phyloP scores from a whole-genome alignment of 2,113 vertebrate genomes.

The Machaerirhynchus nigripectus region DNA sequence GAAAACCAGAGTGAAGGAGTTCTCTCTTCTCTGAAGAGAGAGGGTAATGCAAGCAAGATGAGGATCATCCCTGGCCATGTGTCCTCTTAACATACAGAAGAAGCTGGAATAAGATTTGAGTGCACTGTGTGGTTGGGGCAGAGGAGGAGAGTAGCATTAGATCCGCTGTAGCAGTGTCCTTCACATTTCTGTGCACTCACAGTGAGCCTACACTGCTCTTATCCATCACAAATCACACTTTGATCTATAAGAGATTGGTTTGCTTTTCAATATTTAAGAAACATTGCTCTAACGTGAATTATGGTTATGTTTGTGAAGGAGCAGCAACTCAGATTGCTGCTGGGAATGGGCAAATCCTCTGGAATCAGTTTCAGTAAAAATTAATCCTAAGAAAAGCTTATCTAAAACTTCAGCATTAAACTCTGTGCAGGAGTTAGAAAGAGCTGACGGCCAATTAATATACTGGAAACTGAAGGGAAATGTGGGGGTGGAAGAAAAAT shows the following conservation, averaged over 20 bases:
- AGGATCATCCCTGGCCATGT: background rate
- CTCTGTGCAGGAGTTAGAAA: background rate
- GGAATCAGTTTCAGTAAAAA: background rate
- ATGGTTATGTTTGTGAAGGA: background rate
- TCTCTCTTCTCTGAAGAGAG: background rate
- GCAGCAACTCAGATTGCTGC: background rate
- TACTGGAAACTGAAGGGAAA: conserved; percentile 20
- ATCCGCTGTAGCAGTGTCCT: background rate
- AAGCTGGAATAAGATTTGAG: background rate
- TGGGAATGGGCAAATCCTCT: background rate
- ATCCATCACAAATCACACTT: background rate
- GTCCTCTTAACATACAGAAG: background rate
- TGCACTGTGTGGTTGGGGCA: background rate
- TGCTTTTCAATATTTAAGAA: background rate
- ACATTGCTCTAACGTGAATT: background rate
- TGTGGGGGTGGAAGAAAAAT: conserved; percentile 41
- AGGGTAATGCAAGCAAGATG: background rate
- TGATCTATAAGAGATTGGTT: background rate
- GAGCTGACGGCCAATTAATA: background rate
- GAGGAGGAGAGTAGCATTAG: background rate
- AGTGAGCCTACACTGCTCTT: background rate
- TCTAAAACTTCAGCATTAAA: background rate
- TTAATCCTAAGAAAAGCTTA: conserved; percentile 12
- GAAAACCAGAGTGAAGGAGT: background rate
- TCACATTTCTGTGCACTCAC: background rate